Base-by-base conservation (phyloP, 2,113 vertebrate species). In the Mormyrus iriodes region DNA sequence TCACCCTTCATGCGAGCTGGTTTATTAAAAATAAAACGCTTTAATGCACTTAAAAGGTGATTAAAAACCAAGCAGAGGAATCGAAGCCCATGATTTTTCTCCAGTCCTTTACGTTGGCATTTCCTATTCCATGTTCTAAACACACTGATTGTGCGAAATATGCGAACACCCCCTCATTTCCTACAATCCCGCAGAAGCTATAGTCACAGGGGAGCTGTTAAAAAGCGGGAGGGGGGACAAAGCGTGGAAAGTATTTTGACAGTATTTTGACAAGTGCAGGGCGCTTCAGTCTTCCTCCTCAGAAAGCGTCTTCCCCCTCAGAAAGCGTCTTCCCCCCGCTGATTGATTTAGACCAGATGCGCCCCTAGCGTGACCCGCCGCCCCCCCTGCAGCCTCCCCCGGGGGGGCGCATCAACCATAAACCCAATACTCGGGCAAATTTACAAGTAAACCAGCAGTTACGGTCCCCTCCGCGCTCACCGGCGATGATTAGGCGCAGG, bases 261-360 rank as follows among this genome's bases (percentile, higher is more conserved):
- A 49, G 13, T 97, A 96, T 96, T 96, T 96, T 93, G 93, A 97
- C 95, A 97, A 97, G 95, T 96, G 96, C 95, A 95, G 96, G 91
- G 92, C 91, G 95, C 96, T 96, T 94, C 91, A 27, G 88, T n/a
- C n/a, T 76, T 65, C 92, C 93, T 94, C 93, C 92, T 93, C 91
- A 4, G 0, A 92, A 86, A 88, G 31, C 82, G 17, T 0, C 91
- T 94, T 93, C 91, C 93, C 92, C 90, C 93, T 93, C 91, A 4
- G 0, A 92, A 86, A 88, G 31, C 82, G 17, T 0, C 91, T 94
- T 93, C 91, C 93, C 92, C 90, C 93, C 58, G 83, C 88, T 65
- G 51, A 90, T 91, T 93, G 91, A 94, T 90, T 91, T 83, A 89
- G 89, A 88, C 51, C 1, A 91, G 90, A 92, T 1, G 91, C 92